These are phyloP conservation scores for Actenoides lindsayi DNA, from an alignment of 2,113 vertebrate species.

Conservation along the genomic window DNA sequence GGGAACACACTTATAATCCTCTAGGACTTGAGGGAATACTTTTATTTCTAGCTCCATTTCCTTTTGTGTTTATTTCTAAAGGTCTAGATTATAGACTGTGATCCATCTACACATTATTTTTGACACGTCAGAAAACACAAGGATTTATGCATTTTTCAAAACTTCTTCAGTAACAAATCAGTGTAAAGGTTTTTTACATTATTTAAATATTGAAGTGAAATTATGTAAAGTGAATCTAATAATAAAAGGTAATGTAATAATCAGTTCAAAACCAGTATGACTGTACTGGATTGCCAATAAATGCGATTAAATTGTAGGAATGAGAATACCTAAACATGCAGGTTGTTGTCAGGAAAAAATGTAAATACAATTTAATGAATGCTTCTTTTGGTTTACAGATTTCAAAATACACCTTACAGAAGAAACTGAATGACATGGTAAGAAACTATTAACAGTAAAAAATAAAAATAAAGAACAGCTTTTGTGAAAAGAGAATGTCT, in stretches of 20 bases:
- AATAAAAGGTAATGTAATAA: background rate
- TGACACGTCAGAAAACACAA: background rate
- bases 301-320: background rate
- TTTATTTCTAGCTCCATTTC: background rate
- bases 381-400: slow-evolving; percentile 82
- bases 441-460: slow-evolving; percentile 63
- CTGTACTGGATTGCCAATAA: background rate
- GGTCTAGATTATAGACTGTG: background rate
- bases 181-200: background rate
- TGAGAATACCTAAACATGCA: background rate
- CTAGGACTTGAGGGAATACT: background rate
- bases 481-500: background rate
- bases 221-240: background rate
- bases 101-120: background rate
- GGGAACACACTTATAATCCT: background rate
- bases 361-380: background rate
- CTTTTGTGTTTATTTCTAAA: background rate
- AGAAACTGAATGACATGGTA: slow-evolving; percentile 93
- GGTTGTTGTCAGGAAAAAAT: background rate
- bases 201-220: background rate
- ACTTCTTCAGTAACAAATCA: background rate
- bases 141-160: background rate
- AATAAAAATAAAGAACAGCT: background rate
- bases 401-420: slow-evolving; percentile 92
- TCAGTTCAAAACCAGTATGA: background rate